A percentile compares a stretch with the other conserved stretches of the same genome.
These are phyloP conservation scores for Vidua chalybeata DNA, from an alignment of 2,113 vertebrate species.

Conservation along the genomic window DNA sequence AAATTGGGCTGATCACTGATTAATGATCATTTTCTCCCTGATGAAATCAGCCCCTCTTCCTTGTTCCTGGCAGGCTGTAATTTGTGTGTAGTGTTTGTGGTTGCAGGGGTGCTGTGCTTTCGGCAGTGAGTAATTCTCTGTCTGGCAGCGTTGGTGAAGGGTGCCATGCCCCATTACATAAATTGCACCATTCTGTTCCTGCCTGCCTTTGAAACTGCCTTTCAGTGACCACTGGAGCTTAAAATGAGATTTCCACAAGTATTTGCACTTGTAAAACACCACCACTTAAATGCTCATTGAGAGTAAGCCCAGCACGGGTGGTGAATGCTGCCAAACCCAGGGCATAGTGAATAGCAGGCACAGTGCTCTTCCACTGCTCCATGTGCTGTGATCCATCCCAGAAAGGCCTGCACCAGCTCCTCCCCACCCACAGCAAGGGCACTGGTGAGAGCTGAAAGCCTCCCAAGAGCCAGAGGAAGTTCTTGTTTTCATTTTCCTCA, in stretches of 20 bases:
- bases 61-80: background rate
- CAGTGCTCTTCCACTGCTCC: background rate
- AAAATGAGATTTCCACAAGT: slow-evolving; percentile 54
- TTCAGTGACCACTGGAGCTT: background rate
- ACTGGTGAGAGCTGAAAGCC: background rate
- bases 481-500: background rate
- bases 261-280: slow-evolving; percentile 47
- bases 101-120: background rate
- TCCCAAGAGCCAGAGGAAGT: background rate
- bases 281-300: background rate
- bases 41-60: background rate
- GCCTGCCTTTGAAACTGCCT: background rate
- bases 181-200: background rate
- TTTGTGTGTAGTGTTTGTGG: background rate
- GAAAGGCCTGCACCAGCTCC: background rate
- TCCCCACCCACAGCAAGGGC: background rate
- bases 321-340: background rate
- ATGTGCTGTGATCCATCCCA: background rate
- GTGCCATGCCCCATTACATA: background rate
- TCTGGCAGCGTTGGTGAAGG: background rate
- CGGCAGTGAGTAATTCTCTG: background rate
- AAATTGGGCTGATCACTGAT: background rate
- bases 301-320: background rate
- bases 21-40: background rate
- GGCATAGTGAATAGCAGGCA: background rate